Base-by-base conservation (phyloP, 2,113 vertebrate genomes). In the Oncorhynchus nerka region DNA sequence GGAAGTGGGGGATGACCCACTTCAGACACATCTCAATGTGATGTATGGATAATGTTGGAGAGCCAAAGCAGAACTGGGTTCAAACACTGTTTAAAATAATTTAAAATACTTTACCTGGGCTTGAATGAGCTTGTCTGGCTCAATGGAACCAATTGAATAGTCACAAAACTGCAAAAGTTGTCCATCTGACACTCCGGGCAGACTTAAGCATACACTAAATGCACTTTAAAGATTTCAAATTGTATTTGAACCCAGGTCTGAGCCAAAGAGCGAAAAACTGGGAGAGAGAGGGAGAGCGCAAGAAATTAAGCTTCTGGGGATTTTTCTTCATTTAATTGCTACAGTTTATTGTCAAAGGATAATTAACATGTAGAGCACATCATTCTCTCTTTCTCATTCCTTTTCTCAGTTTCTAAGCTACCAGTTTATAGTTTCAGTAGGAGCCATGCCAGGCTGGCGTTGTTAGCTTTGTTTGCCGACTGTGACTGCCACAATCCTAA, bases 11-110 rank as follows among this genome's bases (percentile, higher is more conserved):
- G 51, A 80, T 92, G 91, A 91, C 91, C 91, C 89, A 92, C 88
- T 93, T 93, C 88, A 87, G 76, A 86, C 84, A 79, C 75, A 64
- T 72, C 72, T 88, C 89, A 92, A 86, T 81, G 86, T 89, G 85
- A 91, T 90, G 78, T 87, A 91, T 91, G 87, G 82, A 75, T 78
- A 74, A 74, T 75, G 69, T 71, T 81, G 64, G 65, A 11, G 64
- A 84, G 68, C 69, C 55, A 67, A 82, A 66, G 48, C 15, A 55
- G 16, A 55, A 15, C 51, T 55, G 51, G 51, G 51, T 55, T 55
- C 61, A 64, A 26, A 64, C 7, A 64, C 3, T n/a, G 5, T 11
- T 64, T 12, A 26, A 12, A 64, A 64, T 4, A 0, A 55, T 55
- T 55, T 12, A 9, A 45, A 19, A 55, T 55, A 55, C 4, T 55